Base-by-base conservation (phyloP, 2,888 invertebrate species). In the Galeruca laticollis region DNA sequence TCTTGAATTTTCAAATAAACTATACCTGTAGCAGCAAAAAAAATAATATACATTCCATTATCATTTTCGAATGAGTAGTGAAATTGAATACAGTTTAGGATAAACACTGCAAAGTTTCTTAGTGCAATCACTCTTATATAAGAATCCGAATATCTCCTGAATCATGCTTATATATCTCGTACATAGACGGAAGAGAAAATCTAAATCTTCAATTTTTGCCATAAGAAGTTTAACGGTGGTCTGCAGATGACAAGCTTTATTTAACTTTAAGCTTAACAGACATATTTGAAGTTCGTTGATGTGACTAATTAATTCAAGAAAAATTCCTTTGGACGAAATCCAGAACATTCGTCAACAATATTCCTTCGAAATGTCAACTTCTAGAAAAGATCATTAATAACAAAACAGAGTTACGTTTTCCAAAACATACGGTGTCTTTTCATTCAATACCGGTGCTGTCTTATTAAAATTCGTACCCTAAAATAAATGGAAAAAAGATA, bases 351-450 rank as follows among this genome's bases (percentile, higher is more conserved):
- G 76, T 78, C 78, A 78, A 77, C 79, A 72, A 74, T 78, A 76
- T 77, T 76, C 76, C 76, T 76, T 77, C 78, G 74, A 75, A 78
- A 76, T 74, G 79, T 78, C 80, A 79, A 76, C 78, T 78, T 77
- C 73, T 78, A 76, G 75, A 73, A 76, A 78, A 75, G 76, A 79
- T 80, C 80, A 80, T 80, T 79, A 80, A 80, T 80, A 79, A 79
- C 66, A 79, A 79, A 79, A 79, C 67, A 67, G 43, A 62, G 66
- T 75, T 79, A 78, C 77, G 75, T 75, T 79, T 78, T 77, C 56
- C 69, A 79, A 78, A 79, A 78, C 77, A 76, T 75, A 75, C 75
- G 75, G 76, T 77, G 74, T 73, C 75, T 75, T 75, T 67, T 68
- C 68, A 61, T 74, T 73, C 75, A 60, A 40, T 31, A 63, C 61